Conservation (phyloP, 2,113 vertebrate species). For the Asarcornis scutulata region DNA sequence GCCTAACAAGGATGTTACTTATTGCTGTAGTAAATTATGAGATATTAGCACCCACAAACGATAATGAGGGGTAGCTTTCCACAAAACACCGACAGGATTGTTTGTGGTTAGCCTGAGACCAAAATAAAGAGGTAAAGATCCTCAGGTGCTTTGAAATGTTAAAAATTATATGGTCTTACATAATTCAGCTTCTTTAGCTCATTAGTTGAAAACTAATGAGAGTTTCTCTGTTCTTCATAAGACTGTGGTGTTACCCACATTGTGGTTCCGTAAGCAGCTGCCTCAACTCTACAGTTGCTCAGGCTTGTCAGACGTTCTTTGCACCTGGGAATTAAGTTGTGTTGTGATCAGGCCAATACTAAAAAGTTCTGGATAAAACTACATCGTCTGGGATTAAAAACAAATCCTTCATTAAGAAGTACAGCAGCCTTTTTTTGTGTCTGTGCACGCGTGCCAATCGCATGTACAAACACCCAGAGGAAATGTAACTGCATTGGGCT, state of each 20-base stretch:
- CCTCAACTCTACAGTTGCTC: background rate
- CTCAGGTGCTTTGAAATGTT: background rate
- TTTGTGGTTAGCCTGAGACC: background rate
- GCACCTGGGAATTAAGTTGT: background rate
- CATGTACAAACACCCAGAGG: background rate
- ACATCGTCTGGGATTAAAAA: background rate
- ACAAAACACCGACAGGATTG: background rate
- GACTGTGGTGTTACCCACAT: background rate
- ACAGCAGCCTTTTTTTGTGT: background rate
- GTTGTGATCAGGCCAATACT: background rate
- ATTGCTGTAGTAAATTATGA: background rate
- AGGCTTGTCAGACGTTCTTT: background rate
- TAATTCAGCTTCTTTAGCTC: background rate
- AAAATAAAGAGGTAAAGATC: background rate
- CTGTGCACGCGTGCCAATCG: rapidly evolving
- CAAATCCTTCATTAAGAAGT: background rate
- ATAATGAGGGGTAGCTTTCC: background rate
- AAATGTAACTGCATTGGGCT: background rate
- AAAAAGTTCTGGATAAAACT: background rate
- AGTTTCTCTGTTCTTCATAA: background rate
- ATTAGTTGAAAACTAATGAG: background rate
- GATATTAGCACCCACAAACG: background rate
- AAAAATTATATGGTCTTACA: background rate
- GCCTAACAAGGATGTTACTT: background rate
- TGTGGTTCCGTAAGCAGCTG: background rate